phyloP scores from a whole-genome alignment of 2,888 invertebrate species.

The Trichogramma dendrolimi region DNA sequence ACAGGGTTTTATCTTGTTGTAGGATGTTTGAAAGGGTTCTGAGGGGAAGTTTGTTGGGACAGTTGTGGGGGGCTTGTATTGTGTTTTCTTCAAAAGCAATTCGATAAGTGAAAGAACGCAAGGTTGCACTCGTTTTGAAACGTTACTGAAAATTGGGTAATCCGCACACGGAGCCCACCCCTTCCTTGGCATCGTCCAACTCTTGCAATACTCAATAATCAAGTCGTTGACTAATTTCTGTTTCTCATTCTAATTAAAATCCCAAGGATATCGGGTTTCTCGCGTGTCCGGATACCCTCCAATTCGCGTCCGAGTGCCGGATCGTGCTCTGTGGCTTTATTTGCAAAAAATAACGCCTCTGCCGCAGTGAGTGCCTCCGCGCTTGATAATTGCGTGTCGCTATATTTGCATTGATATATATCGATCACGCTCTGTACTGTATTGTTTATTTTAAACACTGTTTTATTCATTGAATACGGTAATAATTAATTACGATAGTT shows the following conservation, averaged over 20 bases:
- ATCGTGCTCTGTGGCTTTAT: slow-evolving; percentile 35
- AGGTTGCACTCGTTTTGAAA: slow-evolving; percentile 48
- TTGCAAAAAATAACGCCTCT: slow-evolving; percentile 10
- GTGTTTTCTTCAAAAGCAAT: slow-evolving; percentile 48
- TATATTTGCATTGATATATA: slow-evolving; percentile 24
- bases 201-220: neutral
- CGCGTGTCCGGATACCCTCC: slow-evolving; percentile 42
- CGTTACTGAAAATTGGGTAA: slow-evolving; percentile 44
- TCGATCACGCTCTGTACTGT: slow-evolving; percentile 28
- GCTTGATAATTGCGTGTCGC: slow-evolving; percentile 37
- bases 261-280: slow-evolving; percentile 14
- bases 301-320: slow-evolving; percentile 49
- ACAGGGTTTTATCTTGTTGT: slow-evolving; percentile 13
- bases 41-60: slow-evolving; percentile 11
- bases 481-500: slow-evolving; percentile 39
- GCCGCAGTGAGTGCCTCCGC: slow-evolving; percentile 51
- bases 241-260: neutral
- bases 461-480: slow-evolving; percentile 40
- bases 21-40: slow-evolving; percentile 12
- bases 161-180: slow-evolving; percentile 36
- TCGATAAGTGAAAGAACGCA: slow-evolving; percentile 52
- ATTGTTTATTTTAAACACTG: slow-evolving; percentile 27
- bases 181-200: slow-evolving; percentile 12
- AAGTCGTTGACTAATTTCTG: neutral
- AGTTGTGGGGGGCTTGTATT: slow-evolving; percentile 44